Base-by-base conservation (phyloP, 1,140 invertebrate species). In the Drosophila micromelanica region DNA sequence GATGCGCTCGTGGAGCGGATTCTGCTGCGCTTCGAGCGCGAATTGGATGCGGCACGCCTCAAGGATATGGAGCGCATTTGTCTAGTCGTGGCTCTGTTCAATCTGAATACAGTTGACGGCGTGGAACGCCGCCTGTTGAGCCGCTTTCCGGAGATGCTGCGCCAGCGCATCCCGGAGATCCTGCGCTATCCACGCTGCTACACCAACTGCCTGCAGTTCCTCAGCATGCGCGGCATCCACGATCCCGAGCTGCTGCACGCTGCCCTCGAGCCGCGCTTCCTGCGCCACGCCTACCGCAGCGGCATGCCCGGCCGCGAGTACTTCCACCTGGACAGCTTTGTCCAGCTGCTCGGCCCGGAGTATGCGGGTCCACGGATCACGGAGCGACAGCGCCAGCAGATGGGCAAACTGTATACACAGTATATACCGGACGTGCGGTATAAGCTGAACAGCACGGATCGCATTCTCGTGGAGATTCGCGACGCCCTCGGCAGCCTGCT, bases 51-150 rank as follows among this genome's bases (percentile, higher is more conserved):
- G 1, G 78, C 92, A 0, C 92, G 95, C 55, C 48, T 95, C 0
- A 95, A 96, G 91, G 95, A 96, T 72, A 81, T 95, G 8, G 95
- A 95, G 90, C 92, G 95, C 63, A 85, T 95, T 2, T 70, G 93
- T 4, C 92, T 93, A 60, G 85, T 90, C 2, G 86, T 95, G 17
- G 90, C 86, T 3, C 91, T 93, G 61, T 94, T 94, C 38, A 93
- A 94, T 78, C 90, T 92, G 51, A 62, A 91, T 11, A 92, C 92
- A 9, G 35, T 90, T 72, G 91, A 90, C 23, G 78, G 86, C 0
- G 80, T 90, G 42, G 90, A 87, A 3, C 75, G 77, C 0, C 84
- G 92, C 12, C 42, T 95, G 11, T 94, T 92, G 63, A 7, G 92
- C 11, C 73, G 78, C 13, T 86, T 94, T 6, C 63, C 93, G 5